Percentiles rank a stretch among this genome's conserved stretches.
These are phyloP conservation scores for Rhineura floridana DNA, from an alignment of 2,113 vertebrate species.

Conservation along the genomic window DNA sequence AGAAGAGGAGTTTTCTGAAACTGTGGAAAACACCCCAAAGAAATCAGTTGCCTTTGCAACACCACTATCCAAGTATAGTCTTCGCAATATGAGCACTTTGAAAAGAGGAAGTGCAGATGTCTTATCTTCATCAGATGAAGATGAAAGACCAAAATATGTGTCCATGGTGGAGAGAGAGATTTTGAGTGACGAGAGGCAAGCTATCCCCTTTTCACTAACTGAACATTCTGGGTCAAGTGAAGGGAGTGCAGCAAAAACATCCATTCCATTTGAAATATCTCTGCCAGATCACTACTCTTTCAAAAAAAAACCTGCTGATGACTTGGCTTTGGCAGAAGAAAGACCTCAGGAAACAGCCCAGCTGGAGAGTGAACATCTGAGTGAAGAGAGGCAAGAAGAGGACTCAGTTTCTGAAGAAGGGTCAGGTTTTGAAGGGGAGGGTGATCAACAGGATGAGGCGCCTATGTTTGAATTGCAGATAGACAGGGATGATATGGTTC, in stretches of 20 bases:
- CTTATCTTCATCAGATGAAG: constrained; percentile 24
- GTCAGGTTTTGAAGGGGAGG: constrained; percentile 14
- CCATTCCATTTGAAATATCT: constrained; percentile 13
- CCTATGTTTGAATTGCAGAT: background rate
- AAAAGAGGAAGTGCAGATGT: background rate
- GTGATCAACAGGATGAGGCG: constrained; percentile 20
- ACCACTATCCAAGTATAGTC: constrained; percentile 28
- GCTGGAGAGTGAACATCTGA: constrained; percentile 74
- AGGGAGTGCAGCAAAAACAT: background rate
- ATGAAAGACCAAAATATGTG: constrained; percentile 13
- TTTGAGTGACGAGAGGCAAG: background rate
- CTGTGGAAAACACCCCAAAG: constrained; percentile 62
- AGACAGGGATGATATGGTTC: constrained; percentile 20
- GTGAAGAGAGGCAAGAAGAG: background rate
- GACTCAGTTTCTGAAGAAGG: constrained; percentile 16
- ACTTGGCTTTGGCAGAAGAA: constrained; percentile 79
- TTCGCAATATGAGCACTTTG: background rate
- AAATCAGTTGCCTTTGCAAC: constrained; percentile 41
- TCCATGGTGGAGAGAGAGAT: constrained; percentile 1
- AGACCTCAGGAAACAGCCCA: constrained; percentile 75
- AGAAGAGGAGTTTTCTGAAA: constrained; percentile 61
- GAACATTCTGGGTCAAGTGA: background rate
- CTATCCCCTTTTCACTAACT: background rate
- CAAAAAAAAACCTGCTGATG: constrained; percentile 59
- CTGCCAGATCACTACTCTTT: constrained; percentile 26